Evolutionary conservation across 2,113 vertebrate species (phyloP), one percentile per base, ranked within the genome.

Genomic region (Meleagris gallopavo): DNA sequence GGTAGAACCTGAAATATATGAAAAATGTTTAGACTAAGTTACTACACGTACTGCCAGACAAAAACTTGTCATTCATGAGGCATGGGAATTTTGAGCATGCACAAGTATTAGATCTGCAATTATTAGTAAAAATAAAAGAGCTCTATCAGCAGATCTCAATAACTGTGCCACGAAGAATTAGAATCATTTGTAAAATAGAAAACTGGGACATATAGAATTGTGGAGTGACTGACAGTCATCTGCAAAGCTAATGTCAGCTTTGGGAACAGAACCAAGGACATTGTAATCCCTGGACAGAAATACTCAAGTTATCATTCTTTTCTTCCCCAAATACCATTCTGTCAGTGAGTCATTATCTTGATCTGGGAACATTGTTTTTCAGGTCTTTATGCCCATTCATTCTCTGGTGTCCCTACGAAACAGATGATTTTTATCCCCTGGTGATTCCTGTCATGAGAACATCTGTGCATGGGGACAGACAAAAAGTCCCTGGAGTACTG

Each of bases 231-330:
- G 94, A 84, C 95, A 94, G 74, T 84, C 83, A 29, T 93, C 70
- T 74, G 89, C 83, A 82, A 89, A 78, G 75, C 58, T 93, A 48
- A 20, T 76, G 66, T 95, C 74, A 92, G 66, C 71, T 78, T 86
- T 66, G 91, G 94, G 89, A 96, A 97, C 75, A 64, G 87, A 91
- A 87, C 84, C 84, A 92, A 95, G 89, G 89, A 90, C 95, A 89
- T 66, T 93, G 50, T 84, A 91, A 91, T 93, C 74, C 81, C 78
- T 79, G 82, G 58, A 54, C 62, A 65, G 71, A 91, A 90, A 84
- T 21, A 58, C 32, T 64, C 36, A 89, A 80, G 60, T 80, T 83
- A 77, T 17, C 67, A 14, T 13, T 87, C 58, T 46, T 52, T 70
- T 4, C 40, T 67, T 74, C 45, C 58, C 54, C 29, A 89, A 86